Conservation (phyloP, 23 tunicate genomes). For the Pegea sp. region DNA sequence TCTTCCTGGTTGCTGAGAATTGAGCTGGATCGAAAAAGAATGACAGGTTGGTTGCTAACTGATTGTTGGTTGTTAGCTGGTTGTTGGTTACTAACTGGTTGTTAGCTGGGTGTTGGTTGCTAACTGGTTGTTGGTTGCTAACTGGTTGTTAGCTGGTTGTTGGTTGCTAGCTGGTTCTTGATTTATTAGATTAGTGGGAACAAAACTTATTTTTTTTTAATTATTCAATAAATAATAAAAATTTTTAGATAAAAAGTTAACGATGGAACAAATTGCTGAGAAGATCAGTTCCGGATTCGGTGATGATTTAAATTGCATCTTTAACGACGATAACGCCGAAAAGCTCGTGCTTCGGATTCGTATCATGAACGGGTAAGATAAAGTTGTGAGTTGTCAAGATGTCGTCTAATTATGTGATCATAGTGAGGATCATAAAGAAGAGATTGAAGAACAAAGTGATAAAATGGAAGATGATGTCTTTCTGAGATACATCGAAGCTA, state of each 20-base stretch:
- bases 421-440: slow-evolving; percentile 75
- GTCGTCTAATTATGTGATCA: neutral
- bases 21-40: slow-evolving; percentile 96
- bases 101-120: too few species aligned
- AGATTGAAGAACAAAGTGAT: slow-evolving; percentile 66
- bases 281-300: slow-evolving; percentile 98
- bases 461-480: slow-evolving; percentile 99
- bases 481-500: slow-evolving; percentile 91
- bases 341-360: slow-evolving; percentile 90
- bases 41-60: too few species aligned
- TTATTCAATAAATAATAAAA: neutral
- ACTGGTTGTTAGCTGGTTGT: too few species aligned
- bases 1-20: slow-evolving; percentile 98
- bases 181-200: neutral
- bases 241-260: slow-evolving; percentile 76
- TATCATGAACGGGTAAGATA: slow-evolving; percentile 85
- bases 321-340: slow-evolving; percentile 98
- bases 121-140: too few species aligned
- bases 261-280: slow-evolving; percentile 99
- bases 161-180: too few species aligned
- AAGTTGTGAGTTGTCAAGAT: neutral
- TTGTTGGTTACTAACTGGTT: too few species aligned
- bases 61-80: too few species aligned
- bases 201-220: neutral
- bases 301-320: slow-evolving; percentile 93